Conservation (phyloP, 2,888 invertebrate species). For the Chloroclystis v-ata region DNA sequence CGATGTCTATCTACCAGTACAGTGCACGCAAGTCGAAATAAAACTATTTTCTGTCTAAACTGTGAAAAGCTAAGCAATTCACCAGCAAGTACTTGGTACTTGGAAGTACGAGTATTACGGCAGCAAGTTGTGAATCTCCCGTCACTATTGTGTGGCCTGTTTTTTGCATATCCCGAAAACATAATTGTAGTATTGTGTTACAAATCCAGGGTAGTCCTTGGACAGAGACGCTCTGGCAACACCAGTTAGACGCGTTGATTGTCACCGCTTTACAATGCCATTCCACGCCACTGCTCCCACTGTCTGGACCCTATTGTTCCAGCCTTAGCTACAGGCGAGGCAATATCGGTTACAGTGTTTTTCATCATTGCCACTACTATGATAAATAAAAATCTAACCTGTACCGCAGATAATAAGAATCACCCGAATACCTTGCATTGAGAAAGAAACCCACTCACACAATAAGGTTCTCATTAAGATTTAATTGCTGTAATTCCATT, state of each 20-base stretch:
- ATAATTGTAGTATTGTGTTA: conserved; percentile 8
- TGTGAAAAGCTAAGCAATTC: too few species aligned
- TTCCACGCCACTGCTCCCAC: conserved; percentile 39
- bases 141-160: neutral
- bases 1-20: conserved; percentile 20
- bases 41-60: neutral
- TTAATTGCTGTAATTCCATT: conserved; percentile 10
- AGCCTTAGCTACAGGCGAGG: conserved; percentile 21
- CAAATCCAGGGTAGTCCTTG: conserved; percentile 34
- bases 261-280: conserved; percentile 35
- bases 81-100: too few species aligned
- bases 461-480: conserved; percentile 13
- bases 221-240: conserved; percentile 27
- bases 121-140: conserved; percentile 1
- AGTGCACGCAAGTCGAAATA: conserved; percentile 20
- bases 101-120: too few species aligned
- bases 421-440: too few species aligned
- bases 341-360: conserved; percentile 24
- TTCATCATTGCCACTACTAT: neutral
- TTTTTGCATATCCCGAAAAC: conserved; percentile 9
- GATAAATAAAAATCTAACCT: neutral
- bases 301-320: conserved; percentile 36
- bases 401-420: too few species aligned
- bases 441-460: neutral
- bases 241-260: conserved; percentile 39